phyloP scores from a whole-genome alignment of 2,888 invertebrate species.

The Mystacides longicornis region DNA sequence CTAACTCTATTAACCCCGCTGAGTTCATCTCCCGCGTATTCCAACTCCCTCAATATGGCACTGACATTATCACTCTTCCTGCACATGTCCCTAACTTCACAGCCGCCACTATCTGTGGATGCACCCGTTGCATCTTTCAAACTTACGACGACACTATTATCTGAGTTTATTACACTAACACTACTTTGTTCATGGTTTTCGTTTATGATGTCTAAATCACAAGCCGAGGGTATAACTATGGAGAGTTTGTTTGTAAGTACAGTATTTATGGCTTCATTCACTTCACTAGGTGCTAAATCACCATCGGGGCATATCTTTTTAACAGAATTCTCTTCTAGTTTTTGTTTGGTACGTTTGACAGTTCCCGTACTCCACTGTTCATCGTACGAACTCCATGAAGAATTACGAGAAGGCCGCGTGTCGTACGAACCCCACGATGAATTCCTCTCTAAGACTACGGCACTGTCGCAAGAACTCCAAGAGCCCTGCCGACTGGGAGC shows the following conservation, averaged over 20 bases:
- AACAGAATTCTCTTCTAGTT: conserved; percentile 52
- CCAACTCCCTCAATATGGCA: conserved; percentile 55
- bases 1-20: conserved; percentile 28
- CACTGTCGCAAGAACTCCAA: conserved; percentile 73
- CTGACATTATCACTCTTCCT: conserved; percentile 46
- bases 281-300: conserved; percentile 32
- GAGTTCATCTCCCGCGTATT: conserved; percentile 41
- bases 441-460: conserved; percentile 62
- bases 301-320: conserved; percentile 38
- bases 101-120: conserved; percentile 24
- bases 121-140: conserved; percentile 17
- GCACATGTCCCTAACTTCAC: conserved; percentile 39
- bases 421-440: conserved; percentile 80
- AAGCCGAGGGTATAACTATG: conserved; percentile 23
- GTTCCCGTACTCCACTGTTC: conserved; percentile 63
- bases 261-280: conserved; percentile 33
- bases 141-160: conserved; percentile 14
- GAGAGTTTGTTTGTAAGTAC: conserved; percentile 30
- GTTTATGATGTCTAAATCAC: conserved; percentile 39
- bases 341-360: conserved; percentile 62
- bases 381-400: conserved; percentile 68
- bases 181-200: conserved; percentile 32
- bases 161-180: conserved; percentile 9
- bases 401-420: conserved; percentile 59
- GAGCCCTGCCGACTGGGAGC: conserved; percentile 60